A percentile compares a stretch with the other conserved stretches of the same genome.
These are phyloP conservation scores for Delia radicum DNA, from an alignment of 1,140 invertebrate genomes.

Conservation along the genomic window DNA sequence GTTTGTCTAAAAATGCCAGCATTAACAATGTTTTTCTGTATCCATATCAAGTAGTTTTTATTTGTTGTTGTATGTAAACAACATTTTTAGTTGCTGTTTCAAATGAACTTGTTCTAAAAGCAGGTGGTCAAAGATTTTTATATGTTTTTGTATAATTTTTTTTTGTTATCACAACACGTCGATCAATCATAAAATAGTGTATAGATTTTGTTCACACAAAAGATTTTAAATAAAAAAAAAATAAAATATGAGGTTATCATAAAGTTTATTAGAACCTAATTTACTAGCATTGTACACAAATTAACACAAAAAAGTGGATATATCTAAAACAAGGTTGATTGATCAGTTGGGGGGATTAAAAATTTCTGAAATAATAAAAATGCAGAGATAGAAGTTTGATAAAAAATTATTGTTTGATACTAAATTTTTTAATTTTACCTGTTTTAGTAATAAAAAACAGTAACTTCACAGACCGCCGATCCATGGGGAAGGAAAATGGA, in stretches of 20 bases:
- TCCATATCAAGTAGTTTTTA: background rate
- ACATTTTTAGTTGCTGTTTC: background rate
- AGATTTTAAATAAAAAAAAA: background rate
- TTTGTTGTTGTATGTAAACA: background rate
- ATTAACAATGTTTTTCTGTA: background rate
- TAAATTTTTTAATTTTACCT: too few relatives aligned
- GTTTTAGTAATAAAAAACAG: too few relatives aligned
- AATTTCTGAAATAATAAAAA: too few relatives aligned
- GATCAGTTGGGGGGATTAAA: too few relatives aligned
- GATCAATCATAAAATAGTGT: background rate
- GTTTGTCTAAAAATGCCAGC: background rate
- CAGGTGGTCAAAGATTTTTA: background rate
- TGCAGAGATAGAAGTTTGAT: too few relatives aligned
- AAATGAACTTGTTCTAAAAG: background rate
- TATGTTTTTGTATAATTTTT: background rate
- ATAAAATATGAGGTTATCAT: background rate
- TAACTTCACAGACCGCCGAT: too few relatives aligned
- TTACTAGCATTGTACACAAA: background rate
- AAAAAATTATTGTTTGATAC: too few relatives aligned
- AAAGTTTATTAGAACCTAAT: background rate
- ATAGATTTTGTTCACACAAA: background rate
- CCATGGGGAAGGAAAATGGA: too few relatives aligned
- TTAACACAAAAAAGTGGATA: background rate
- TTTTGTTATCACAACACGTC: background rate
- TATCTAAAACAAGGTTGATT: background rate